These are phyloP conservation scores for Vollenhovia emeryi DNA, from an alignment of 1,140 invertebrate species.

Conservation along the genomic window DNA sequence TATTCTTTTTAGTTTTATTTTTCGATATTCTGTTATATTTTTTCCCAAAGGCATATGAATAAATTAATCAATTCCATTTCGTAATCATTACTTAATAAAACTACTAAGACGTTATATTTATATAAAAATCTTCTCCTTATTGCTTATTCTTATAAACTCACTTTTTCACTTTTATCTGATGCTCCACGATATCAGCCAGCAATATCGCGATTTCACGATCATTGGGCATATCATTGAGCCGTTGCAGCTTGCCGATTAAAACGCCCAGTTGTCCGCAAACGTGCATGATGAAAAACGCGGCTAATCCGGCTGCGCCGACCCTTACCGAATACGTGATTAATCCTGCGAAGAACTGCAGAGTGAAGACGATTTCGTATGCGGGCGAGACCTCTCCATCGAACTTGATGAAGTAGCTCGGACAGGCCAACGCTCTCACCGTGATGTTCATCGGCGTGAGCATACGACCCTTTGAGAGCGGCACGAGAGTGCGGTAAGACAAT, in stretches of 20 bases:
- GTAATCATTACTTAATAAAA: neutral
- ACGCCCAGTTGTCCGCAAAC: slow-evolving; percentile 63
- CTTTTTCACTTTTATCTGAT: slow-evolving; percentile 55
- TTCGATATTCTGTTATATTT: neutral
- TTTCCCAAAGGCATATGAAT: neutral
- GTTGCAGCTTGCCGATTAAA: slow-evolving; percentile 49
- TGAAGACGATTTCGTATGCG: slow-evolving; percentile 69
- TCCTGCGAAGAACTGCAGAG: slow-evolving; percentile 56
- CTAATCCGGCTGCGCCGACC: slow-evolving; percentile 51
- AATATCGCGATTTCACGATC: neutral
- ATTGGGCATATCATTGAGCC: neutral
- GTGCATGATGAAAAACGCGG: slow-evolving; percentile 62
- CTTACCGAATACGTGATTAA: slow-evolving; percentile 56
- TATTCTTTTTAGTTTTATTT: no score
- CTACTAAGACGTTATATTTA: neutral
- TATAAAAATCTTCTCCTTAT: neutral
- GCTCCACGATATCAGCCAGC: slow-evolving; percentile 49
- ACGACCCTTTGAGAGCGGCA: slow-evolving; percentile 63
- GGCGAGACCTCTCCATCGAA: slow-evolving; percentile 57
- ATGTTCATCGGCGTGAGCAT: slow-evolving; percentile 49
- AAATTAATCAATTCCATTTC: neutral
- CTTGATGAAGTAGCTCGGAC: slow-evolving; percentile 52
- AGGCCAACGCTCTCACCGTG: slow-evolving; percentile 61
- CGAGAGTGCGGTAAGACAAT: slow-evolving; percentile 57
- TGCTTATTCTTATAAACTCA: neutral